phyloP scores from a whole-genome alignment of 2,797 vertebrate species.

The Poecilia picta region DNA sequence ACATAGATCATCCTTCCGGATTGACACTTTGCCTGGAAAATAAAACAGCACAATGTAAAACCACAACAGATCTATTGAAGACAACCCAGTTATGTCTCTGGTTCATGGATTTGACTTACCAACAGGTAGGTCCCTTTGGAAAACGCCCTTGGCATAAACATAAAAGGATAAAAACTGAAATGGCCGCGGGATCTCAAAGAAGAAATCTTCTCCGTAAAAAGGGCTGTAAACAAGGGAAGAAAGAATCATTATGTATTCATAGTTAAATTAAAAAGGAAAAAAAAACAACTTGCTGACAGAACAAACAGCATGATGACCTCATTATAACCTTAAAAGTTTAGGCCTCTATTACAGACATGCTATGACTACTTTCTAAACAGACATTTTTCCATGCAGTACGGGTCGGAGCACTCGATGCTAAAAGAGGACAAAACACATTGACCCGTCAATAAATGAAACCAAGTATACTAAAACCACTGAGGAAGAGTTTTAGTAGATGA shows the following conservation, averaged over 20 bases:
- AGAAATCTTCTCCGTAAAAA: conserved; percentile 98
- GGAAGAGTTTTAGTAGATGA: neutral
- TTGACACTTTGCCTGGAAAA: conserved; percentile 91
- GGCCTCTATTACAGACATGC: neutral
- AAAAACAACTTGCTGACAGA: neutral
- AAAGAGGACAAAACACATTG: neutral
- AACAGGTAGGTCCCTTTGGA: conserved; percentile 93
- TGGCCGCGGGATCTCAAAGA: conserved; percentile 96
- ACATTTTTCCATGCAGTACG: neutral
- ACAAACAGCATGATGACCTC: neutral
- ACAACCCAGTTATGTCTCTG: conserved; percentile 9
- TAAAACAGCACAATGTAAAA: conserved; percentile 14
- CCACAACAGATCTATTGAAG: conserved; percentile 13
- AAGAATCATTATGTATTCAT: neutral
- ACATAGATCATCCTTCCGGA: conserved; percentile 95
- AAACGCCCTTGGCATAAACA: conserved; percentile 95
- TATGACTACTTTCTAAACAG: neutral
- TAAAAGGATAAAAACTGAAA: conserved; percentile 99
- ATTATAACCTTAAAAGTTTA: neutral
- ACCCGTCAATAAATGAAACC: neutral
- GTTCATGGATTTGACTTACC: conserved; percentile 81
- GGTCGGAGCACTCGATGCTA: neutral
- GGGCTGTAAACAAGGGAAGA: conserved; percentile 82
- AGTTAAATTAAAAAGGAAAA: neutral
- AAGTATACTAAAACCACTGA: neutral